Base-by-base conservation (phyloP, 2,113 vertebrate species). In the Platichthys flesus region DNA sequence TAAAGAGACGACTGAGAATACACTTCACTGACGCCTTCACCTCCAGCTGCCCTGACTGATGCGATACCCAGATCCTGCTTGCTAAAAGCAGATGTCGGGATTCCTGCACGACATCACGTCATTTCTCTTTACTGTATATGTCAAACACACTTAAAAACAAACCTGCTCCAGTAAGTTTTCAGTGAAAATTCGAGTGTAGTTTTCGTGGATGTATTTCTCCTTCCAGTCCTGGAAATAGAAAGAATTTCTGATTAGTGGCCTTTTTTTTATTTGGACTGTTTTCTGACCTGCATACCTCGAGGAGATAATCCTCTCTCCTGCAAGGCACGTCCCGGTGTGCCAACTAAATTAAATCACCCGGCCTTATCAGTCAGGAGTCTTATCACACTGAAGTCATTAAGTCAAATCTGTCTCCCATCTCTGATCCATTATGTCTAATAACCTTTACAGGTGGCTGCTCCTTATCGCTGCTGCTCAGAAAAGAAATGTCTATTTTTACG, bases 181-280 rank as follows among this genome's bases (percentile, higher is more conserved):
- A n/a, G 98, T 98, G 86, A 99, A 99, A 81, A 99, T 98, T 56
- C 93, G 95, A 14, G 95, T 94, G 88, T 99, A 99, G 92, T 99
- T 97, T 42, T 91, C 81, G 85, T 96, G 95, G 87, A 99, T 98
- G 76, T 99, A 99, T n/a, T 96, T 98, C 89, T 97, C 97, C 72
- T 94, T 98, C 98, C 98, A 99, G 82, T 99, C 98, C 98, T 99
- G 91, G 35, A 58, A 63, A 23, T 31, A 78, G 56, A 74, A 54
- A 74, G 45, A 78, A 70, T 67, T 78, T 63, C 6, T 2, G 72
- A 83, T 84, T 55, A 80, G 73, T 51, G 20, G 14, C 20, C 23
- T 15, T 71, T 77, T 74, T 61, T 42, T 5, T 31, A 31, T 31
- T 82, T 77, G 40, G 37, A 67, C 9, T 69, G 26, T 51, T 80